These are phyloP conservation scores for Sylvilagus floridanus DNA, from an alignment of 2,797 vertebrate genomes.

Conservation along the genomic window DNA sequence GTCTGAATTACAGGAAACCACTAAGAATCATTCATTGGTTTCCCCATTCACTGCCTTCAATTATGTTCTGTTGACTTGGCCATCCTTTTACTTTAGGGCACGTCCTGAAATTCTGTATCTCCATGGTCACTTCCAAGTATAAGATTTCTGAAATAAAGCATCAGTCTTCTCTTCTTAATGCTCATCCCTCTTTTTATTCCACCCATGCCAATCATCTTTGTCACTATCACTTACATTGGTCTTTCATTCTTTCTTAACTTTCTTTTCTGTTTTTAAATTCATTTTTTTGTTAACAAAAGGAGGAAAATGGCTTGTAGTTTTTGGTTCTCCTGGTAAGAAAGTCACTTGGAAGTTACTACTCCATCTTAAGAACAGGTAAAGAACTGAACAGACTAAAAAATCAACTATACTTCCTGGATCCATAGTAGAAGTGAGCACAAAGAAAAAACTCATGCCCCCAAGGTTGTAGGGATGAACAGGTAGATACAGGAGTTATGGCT, in stretches of 20 bases:
- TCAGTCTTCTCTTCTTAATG: background rate
- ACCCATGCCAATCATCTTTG: background rate
- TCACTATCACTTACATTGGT: background rate
- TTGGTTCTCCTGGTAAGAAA: background rate
- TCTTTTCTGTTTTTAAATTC: background rate
- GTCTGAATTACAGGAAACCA: background rate
- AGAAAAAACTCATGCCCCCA: background rate
- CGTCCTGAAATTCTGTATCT: background rate
- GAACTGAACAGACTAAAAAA: background rate
- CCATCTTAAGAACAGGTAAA: background rate
- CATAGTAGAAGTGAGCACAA: background rate
- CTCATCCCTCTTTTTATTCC: background rate
- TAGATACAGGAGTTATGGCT: background rate
- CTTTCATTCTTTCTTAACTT: background rate
- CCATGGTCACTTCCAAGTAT: background rate
- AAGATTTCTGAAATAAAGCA: background rate
- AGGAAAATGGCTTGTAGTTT: background rate
- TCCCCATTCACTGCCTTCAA: background rate
- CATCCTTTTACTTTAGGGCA: background rate
- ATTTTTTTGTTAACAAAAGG: background rate
- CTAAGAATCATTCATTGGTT: background rate
- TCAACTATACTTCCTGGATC: background rate
- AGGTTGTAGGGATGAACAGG: background rate
- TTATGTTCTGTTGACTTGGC: background rate
- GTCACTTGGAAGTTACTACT: background rate